Evolutionary conservation across 2,888 invertebrate species (phyloP).

Genomic region (Acheta domesticus): DNA sequence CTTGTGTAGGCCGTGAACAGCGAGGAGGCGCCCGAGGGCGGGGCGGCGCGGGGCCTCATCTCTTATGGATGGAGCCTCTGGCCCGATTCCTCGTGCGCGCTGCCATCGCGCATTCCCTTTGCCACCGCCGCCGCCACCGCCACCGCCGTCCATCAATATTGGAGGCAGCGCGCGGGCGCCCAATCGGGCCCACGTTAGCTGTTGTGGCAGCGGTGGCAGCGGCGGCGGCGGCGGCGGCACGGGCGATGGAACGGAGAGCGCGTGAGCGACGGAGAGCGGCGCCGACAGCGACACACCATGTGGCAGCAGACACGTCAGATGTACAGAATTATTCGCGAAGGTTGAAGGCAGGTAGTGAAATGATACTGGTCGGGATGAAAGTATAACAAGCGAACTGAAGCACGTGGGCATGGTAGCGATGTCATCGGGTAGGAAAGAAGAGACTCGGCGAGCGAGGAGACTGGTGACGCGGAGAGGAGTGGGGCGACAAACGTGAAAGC

Average conservation of each 20-base stretch:
- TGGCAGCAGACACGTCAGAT: too few species aligned
- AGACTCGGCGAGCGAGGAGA: too few species aligned
- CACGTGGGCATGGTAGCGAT: too few species aligned
- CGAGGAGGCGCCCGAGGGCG: neutral
- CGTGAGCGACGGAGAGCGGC: too few species aligned
- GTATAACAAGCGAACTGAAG: neutral
- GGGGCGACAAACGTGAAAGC: too few species aligned
- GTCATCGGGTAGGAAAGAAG: too few species aligned
- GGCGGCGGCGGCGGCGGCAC: neutral
- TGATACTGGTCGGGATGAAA: neutral
- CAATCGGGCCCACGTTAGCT: slow-evolving; percentile 9
- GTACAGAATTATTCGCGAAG: neutral
- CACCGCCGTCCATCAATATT: neutral
- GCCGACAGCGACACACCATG: too few species aligned
- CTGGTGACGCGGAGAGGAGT: too few species aligned
- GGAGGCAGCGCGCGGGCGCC: neutral
- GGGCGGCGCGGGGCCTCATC: neutral
- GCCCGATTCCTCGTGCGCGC: neutral
- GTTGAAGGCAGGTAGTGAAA: neutral
- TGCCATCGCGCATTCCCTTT: slow-evolving; percentile 8
- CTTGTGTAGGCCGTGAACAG: neutral
- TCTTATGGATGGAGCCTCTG: slow-evolving; percentile 1
- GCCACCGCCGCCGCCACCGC: neutral
- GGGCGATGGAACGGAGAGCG: neutral
- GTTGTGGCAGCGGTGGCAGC: neutral